Percentiles rank a stretch among this genome's conserved stretches.
Conservation (phyloP, 1,140 invertebrate genomes). For the Atopsyche davidsoni region DNA sequence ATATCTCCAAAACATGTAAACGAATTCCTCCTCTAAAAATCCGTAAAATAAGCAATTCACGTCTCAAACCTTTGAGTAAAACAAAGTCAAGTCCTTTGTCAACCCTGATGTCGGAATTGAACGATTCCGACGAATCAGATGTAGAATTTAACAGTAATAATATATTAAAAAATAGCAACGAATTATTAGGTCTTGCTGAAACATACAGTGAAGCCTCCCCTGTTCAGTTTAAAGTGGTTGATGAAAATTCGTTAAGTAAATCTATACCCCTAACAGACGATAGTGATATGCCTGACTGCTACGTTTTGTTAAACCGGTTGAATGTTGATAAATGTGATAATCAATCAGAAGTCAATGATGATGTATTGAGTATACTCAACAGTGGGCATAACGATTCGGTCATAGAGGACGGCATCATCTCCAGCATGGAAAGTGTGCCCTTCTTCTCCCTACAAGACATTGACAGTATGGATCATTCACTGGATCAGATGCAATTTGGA, state of each 20-base stretch:
- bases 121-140: slow-evolving; percentile 19
- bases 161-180: background rate
- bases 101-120: slow-evolving; percentile 18
- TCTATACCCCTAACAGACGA: too few species aligned
- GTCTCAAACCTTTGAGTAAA: background rate
- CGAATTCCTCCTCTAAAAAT: slow-evolving; percentile 9
- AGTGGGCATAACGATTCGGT: background rate
- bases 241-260: too few species aligned
- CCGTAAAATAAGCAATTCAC: slow-evolving; percentile 2
- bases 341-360: background rate
- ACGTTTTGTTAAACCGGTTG: too few species aligned
- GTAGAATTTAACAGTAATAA: slow-evolving; percentile 6
- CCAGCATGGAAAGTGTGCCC: slow-evolving; percentile 6
- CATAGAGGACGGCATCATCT: slow-evolving; percentile 1
- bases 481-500: slow-evolving; percentile 22
- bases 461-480: too few species aligned
- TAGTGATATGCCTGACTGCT: too few species aligned
- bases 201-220: too few species aligned
- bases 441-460: too few species aligned
- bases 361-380: background rate
- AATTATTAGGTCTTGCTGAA: too few species aligned
- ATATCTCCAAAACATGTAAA: too few species aligned
- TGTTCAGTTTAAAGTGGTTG: too few species aligned
- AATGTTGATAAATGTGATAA: background rate
- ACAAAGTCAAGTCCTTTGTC: slow-evolving; percentile 16